phyloP scores from a whole-genome alignment of 2,113 vertebrate genomes.

The Henicopernis longicauda region DNA sequence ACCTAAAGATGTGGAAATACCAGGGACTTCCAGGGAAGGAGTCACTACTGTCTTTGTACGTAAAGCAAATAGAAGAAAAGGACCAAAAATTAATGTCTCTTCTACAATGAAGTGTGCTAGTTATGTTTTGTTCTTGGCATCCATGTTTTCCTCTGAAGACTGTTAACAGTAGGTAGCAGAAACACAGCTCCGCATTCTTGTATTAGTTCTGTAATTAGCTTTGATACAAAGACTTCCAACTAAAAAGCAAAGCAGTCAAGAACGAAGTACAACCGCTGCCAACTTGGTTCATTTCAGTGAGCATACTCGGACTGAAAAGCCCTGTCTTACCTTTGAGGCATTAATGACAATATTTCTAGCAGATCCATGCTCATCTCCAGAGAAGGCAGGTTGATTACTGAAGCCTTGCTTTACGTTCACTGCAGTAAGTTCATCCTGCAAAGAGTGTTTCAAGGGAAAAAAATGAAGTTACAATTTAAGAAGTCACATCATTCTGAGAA shows the following conservation, averaged over 20 bases:
- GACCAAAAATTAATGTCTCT: neutral
- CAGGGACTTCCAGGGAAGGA: neutral
- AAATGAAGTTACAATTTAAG: neutral
- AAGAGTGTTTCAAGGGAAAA: neutral
- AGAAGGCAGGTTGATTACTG: constrained; percentile 78
- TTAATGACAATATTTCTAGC: constrained; percentile 77
- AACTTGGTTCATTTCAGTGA: neutral
- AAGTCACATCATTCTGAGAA: neutral
- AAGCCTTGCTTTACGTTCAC: constrained; percentile 81
- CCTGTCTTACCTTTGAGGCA: constrained; percentile 71
- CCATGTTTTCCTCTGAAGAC: neutral
- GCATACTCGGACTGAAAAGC: neutral
- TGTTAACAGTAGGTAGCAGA: neutral
- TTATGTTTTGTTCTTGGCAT: neutral
- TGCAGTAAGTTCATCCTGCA: constrained; percentile 78
- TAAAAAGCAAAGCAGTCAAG: neutral
- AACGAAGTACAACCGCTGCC: neutral
- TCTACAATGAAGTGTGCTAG: neutral
- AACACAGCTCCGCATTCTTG: neutral
- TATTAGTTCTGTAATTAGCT: neutral
- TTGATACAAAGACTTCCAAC: neutral
- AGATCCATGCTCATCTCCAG: constrained; percentile 76
- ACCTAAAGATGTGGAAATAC: neutral
- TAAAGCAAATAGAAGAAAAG: neutral
- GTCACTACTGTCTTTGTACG: neutral